These are phyloP conservation scores for Cerastis rubricosa DNA, from an alignment of 2,888 invertebrate genomes.

Conservation along the genomic window DNA sequence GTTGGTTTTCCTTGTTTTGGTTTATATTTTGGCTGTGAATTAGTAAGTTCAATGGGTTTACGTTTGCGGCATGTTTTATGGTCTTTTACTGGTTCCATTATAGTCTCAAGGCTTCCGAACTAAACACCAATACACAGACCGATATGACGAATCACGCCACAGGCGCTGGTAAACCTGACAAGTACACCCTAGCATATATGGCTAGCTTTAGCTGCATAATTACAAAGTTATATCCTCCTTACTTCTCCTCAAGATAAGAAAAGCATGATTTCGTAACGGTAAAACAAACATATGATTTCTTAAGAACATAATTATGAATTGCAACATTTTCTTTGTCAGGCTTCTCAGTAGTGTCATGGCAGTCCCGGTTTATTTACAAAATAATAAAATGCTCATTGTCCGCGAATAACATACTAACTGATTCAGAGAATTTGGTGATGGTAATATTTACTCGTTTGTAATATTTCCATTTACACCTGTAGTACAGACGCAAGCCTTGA, in stretches of 20 bases:
- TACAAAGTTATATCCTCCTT: constrained; percentile 9
- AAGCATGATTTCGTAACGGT: constrained; percentile 44
- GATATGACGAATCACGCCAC: not conserved
- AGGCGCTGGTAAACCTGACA: not conserved
- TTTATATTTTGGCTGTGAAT: constrained; percentile 1
- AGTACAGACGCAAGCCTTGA: not conserved
- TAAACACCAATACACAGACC: not conserved
- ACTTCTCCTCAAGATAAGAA: constrained; percentile 28
- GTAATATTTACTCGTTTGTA: constrained; percentile 19
- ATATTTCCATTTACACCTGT: not conserved
- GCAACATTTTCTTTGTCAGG: constrained; percentile 70
- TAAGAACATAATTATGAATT: constrained; percentile 59
- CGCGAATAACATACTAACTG: constrained; percentile 34
- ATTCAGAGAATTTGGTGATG: constrained; percentile 50
- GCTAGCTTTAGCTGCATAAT: constrained; percentile 14
- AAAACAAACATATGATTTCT: constrained; percentile 60
- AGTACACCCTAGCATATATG: too few species aligned
- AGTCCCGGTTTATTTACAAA: constrained; percentile 67
- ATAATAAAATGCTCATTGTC: constrained; percentile 64
- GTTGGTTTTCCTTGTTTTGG: not conserved
- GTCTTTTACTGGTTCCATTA: not conserved
- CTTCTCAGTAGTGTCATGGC: constrained; percentile 67
- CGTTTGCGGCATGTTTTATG: not conserved
- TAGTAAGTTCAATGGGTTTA: constrained; percentile 4
- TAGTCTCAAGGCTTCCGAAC: not conserved